A percentile compares a stretch with the other conserved stretches of the same genome.
Conservation (phyloP, 2,113 vertebrate species). For the Eretmochelys imbricata region DNA sequence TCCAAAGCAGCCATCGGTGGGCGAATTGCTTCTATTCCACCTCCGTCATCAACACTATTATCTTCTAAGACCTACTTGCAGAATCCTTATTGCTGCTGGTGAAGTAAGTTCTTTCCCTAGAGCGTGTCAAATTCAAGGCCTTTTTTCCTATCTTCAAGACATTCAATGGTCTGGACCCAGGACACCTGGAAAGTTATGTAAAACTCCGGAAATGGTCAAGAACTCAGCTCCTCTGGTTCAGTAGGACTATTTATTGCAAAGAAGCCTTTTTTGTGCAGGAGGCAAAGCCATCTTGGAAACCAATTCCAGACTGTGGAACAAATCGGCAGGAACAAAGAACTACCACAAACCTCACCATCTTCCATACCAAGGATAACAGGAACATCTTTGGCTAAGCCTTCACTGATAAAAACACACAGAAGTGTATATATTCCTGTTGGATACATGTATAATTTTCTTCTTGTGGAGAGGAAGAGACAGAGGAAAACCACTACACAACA, state of each 20-base stretch:
- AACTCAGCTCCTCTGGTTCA: not conserved
- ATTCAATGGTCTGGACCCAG: not conserved
- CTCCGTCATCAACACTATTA: not conserved
- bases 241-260: not conserved
- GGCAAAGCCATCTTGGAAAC: not conserved
- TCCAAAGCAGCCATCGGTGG: not conserved
- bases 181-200: not conserved
- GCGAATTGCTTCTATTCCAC: not conserved
- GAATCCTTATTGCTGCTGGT: no score
- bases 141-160: not conserved
- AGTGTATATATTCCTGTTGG: not conserved
- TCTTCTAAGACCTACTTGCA: not conserved
- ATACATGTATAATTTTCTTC: fast-evolving
- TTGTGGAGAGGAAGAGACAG: not conserved
- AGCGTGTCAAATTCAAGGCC: not conserved
- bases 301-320: not conserved
- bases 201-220: not conserved
- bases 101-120: not conserved
- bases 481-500: fast-evolving
- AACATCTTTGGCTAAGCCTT: not conserved
- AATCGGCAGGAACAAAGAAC: not conserved
- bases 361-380: not conserved
- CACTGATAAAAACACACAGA: not conserved
- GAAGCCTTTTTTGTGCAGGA: not conserved
- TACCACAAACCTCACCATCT: not conserved